Conservation (phyloP, 2,888 invertebrate species). For the Darwinula stevensoni region DNA sequence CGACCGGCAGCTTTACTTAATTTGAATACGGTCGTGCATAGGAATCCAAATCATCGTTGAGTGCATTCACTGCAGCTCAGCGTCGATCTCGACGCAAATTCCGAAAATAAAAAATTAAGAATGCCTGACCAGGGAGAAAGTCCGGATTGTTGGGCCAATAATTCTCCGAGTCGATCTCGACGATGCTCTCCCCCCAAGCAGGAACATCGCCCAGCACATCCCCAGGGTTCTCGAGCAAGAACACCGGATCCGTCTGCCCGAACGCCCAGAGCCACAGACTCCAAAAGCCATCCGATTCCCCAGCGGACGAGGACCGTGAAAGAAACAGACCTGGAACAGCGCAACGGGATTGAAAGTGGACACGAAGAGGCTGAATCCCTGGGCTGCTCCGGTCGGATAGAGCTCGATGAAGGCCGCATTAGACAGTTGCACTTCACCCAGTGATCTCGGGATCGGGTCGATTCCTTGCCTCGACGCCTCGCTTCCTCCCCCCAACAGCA, state of each 20-base stretch:
- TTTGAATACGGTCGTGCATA: too few species aligned
- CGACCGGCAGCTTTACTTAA: too few species aligned
- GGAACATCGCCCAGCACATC: constrained; percentile 8
- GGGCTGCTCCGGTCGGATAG: constrained; percentile 8
- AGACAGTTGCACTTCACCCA: background rate
- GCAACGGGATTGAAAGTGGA: constrained; percentile 12
- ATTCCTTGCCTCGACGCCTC: too few species aligned
- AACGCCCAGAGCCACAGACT: constrained; percentile 7
- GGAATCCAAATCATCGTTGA: too few species aligned
- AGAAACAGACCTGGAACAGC: constrained; percentile 8
- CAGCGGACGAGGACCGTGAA: too few species aligned
- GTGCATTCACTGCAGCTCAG: constrained; percentile 4
- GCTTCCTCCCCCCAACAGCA: too few species aligned
- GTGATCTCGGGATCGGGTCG: constrained; percentile 1
- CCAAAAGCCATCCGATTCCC: constrained; percentile 4
- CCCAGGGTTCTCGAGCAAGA: constrained; percentile 10
- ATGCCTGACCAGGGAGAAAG: constrained; percentile 11
- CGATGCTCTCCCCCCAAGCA: constrained; percentile 8
- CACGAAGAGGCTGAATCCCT: constrained; percentile 12
- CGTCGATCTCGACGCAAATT: too few species aligned
- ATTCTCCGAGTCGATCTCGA: constrained; percentile 9
- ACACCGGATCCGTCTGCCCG: constrained; percentile 10
- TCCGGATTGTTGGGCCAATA: constrained; percentile 13
- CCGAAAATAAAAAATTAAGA: too few species aligned
- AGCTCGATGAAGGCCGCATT: constrained; percentile 10